These are phyloP conservation scores for Vanessa atalanta DNA, from an alignment of 1,140 invertebrate genomes.

Conservation along the genomic window DNA sequence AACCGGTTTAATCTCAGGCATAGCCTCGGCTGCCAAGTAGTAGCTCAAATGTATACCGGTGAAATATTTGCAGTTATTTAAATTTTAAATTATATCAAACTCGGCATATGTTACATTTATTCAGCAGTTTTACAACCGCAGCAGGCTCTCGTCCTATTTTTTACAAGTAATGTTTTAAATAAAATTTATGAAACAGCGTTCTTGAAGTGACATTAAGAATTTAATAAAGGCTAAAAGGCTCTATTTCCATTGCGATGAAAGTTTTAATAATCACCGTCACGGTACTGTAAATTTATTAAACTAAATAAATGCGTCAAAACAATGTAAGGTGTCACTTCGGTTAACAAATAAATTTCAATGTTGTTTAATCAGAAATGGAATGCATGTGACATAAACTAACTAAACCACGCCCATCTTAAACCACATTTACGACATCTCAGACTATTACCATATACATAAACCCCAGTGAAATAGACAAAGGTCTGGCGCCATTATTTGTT, in stretches of 20 bases:
- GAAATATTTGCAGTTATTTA: conserved; percentile 28
- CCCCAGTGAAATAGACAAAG: conserved; percentile 48
- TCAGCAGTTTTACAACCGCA: background rate
- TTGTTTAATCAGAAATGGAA: conserved; percentile 1
- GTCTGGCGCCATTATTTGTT: conserved; percentile 48
- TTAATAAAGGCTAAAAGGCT: too few species aligned
- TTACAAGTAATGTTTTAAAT: background rate
- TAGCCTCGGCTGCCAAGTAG: conserved; percentile 21
- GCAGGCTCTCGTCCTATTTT: background rate
- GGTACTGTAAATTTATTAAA: background rate
- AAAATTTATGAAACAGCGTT: background rate
- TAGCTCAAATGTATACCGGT: conserved; percentile 7
- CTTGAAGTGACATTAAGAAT: too few species aligned
- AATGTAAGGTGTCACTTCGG: background rate
- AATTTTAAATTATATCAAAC: conserved; percentile 18
- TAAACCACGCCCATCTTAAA: conserved; percentile 34
- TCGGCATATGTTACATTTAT: background rate
- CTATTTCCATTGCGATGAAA: too few species aligned
- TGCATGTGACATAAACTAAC: conserved; percentile 32
- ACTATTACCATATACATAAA: conserved; percentile 52
- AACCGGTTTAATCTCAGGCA: conserved; percentile 26
- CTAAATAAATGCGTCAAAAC: background rate
- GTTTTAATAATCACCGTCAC: too few species aligned
- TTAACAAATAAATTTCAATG: conserved; percentile 6
- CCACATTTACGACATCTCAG: conserved; percentile 46